These are phyloP conservation scores for Drosophila yooni DNA, from an alignment of 2,888 invertebrate species.

Conservation along the genomic window DNA sequence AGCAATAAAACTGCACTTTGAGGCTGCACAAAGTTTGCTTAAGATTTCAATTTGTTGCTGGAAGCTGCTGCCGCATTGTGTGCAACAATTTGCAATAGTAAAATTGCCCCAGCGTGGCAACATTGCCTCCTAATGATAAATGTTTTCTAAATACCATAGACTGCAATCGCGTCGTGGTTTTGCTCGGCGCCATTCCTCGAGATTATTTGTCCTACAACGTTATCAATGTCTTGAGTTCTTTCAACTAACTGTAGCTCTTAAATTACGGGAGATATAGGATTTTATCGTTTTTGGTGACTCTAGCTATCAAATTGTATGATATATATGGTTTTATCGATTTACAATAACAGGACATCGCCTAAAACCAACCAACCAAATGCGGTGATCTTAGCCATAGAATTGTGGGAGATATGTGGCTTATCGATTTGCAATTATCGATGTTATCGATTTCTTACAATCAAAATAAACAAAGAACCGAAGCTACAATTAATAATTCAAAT, in stretches of 20 bases:
- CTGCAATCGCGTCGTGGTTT: constrained; percentile 48
- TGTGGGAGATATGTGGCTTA: no score
- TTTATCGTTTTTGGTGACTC: no score
- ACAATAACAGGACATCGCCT: no score
- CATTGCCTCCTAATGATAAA: constrained; percentile 74
- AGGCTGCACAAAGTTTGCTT: constrained; percentile 73
- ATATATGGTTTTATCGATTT: no score
- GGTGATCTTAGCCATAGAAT: no score
- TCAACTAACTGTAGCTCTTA: not conserved
- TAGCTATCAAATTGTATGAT: no score
- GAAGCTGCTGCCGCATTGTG: constrained; percentile 44
- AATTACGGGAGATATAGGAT: no score
- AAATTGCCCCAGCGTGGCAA: constrained; percentile 51
- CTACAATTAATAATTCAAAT: constrained; percentile 19
- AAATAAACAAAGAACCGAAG: constrained; percentile 32
- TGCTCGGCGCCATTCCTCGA: constrained; percentile 42
- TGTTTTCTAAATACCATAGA: constrained; percentile 63
- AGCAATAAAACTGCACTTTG: constrained; percentile 75
- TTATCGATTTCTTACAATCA: constrained; percentile 9
- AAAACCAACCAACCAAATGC: no score
- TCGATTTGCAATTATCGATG: no score
- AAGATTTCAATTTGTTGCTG: constrained; percentile 78
- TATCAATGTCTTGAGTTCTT: constrained; percentile 55
- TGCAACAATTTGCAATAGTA: constrained; percentile 72
- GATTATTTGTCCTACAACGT: constrained; percentile 58